Evolutionary conservation across 2,797 vertebrate genomes (phyloP).

Genomic region (Denticeps clupeoides): DNA sequence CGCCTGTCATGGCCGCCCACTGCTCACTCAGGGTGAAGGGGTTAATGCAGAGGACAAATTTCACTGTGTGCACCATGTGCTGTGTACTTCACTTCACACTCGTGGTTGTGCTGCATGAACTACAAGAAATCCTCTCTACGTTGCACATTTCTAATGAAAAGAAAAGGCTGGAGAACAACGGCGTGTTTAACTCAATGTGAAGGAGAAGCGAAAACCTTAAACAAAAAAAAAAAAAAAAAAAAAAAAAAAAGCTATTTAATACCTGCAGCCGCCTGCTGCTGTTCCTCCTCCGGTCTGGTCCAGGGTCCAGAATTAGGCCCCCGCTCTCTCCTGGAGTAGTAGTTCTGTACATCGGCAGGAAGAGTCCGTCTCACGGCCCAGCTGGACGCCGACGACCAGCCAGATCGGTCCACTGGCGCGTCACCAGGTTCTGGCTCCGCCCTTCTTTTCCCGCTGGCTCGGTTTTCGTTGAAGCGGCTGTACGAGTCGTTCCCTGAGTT

Average conservation of each 20-base stretch:
- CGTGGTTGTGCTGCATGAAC: no score
- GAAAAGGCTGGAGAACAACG: no score
- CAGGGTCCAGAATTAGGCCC: constrained; percentile 64
- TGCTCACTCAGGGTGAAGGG: no score
- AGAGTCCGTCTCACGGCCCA: constrained; percentile 92
- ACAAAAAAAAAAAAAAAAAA: no score
- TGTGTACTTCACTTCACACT: no score
- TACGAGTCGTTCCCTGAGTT: constrained; percentile 74
- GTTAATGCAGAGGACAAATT: no score
- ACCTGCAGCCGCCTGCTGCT: constrained; percentile 68
- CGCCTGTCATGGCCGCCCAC: no score
- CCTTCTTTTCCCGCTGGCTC: constrained; percentile 66
- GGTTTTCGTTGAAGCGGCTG: constrained; percentile 74
- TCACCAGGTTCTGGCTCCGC: constrained; percentile 65
- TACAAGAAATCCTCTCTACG: no score
- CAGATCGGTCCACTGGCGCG: constrained; percentile 75
- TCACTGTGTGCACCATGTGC: no score
- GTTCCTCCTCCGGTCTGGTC: constrained; percentile 75
- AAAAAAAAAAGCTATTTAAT: constrained; percentile 21
- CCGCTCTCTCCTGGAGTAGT: constrained; percentile 85
- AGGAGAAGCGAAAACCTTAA: no score
- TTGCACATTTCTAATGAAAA: no score
- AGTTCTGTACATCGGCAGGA: constrained; percentile 95
- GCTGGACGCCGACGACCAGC: constrained; percentile 94
- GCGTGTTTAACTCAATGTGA: no score